Evolutionary conservation across 2,797 vertebrate genomes (phyloP), one percentile per base, ranked within the genome.

Genomic region (Parauchenoglanis ngamensis): DNA sequence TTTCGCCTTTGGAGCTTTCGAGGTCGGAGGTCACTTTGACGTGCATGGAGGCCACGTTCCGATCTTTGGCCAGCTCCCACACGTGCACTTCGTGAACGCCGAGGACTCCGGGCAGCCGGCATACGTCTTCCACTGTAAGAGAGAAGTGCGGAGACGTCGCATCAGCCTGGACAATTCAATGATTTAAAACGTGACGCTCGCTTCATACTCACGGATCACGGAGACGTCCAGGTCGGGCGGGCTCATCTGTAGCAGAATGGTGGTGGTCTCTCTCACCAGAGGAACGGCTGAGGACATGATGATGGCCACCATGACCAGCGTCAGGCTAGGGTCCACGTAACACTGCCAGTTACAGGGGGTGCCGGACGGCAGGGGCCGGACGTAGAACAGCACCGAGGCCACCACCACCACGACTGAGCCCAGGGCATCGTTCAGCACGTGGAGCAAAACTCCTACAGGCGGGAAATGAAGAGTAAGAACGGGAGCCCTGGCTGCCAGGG

Each of bases 341-440:
- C 97, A 97, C 90, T 97, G 93, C 97, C 97, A 97, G 83, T 97
- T 97, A 90, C 97, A 97, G 0, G 91, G 79, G 7, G 88, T 84
- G 1, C 89, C 25, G 0, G 0, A 0, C 0, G n/a, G 46, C 92
- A 97, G 89, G 7, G 97, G 97, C 88, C 23, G 88, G 3, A 94
- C 54, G 1, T 97, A 96, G 93, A 97, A 97, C 84, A 97, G 95
- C n/a, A 92, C 56, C 19, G 97, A 96, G 0, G 96, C 92, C 88
- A 97, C 84, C 59, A 97, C 96, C 83, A 97, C 97, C 0, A 97
- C 92, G 82, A 97, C 96, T 0, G 97, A 97, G 10, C 97, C 97
- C 91, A 97, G 92, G 1, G 96, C 96, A 78, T 97, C 97, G 40
- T 97, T 96, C 94, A 97, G 94, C 86, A 97, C 96, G 0, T 97